phyloP scores from a whole-genome alignment of 1,140 invertebrate genomes.

The Archivesica marissinica region DNA sequence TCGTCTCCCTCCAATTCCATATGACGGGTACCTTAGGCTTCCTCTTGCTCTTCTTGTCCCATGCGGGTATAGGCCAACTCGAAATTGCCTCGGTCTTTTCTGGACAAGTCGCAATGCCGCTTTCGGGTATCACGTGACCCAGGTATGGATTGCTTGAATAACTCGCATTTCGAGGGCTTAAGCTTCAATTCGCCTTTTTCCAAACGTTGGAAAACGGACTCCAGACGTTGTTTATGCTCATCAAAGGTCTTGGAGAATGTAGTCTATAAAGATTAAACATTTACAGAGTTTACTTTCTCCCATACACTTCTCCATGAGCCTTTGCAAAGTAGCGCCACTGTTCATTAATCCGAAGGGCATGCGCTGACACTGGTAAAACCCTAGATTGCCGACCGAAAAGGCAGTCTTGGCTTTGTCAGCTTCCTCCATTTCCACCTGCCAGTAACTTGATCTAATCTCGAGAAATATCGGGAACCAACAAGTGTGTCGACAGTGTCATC shows the following conservation, averaged over 20 bases:
- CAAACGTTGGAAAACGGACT: constrained; percentile 34
- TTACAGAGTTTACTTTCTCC: constrained; percentile 13
- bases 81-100: neutral
- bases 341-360: neutral
- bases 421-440: constrained; percentile 18
- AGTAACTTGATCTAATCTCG: neutral
- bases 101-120: constrained; percentile 10
- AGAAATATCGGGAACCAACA: constrained; percentile 4
- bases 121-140: constrained; percentile 43
- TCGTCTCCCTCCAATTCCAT: too few relatives aligned
- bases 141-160: constrained; percentile 47
- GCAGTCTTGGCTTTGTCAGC: constrained; percentile 1
- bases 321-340: neutral
- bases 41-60: too few relatives aligned
- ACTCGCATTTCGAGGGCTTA: constrained; percentile 66
- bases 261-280: constrained; percentile 61
- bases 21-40: too few relatives aligned
- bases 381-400: constrained; percentile 2
- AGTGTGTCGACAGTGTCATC: constrained; percentile 11
- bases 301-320: constrained; percentile 18
- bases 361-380: neutral
- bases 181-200: constrained; percentile 47
- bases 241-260: constrained; percentile 47
- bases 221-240: constrained; percentile 28
- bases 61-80: constrained; percentile 48